Percentiles rank a stretch among this genome's conserved stretches.
phyloP scores from a whole-genome alignment of 2,888 invertebrate genomes.

The Oscheius sp. region DNA sequence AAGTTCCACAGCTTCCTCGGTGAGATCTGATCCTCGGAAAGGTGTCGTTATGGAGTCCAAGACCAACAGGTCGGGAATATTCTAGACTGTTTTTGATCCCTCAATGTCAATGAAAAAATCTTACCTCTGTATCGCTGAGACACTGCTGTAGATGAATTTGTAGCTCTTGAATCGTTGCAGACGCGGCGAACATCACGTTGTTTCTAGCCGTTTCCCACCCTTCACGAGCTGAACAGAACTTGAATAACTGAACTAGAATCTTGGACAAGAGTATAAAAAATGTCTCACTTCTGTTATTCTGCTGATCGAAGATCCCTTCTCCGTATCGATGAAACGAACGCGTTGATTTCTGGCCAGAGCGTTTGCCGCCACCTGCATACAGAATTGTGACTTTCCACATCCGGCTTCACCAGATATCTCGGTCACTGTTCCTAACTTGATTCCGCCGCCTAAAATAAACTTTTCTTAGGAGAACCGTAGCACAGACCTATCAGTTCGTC shows the following conservation, averaged over 20 bases:
- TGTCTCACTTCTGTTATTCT: constrained; percentile 17
- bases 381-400: constrained; percentile 36
- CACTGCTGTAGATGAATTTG: neutral
- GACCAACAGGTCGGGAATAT: constrained; percentile 16
- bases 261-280: too few relatives aligned
- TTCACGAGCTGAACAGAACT: too few relatives aligned
- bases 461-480: neutral
- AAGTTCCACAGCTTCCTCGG: constrained; percentile 3
- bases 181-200: too few relatives aligned
- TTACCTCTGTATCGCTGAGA: neutral
- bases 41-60: constrained; percentile 29
- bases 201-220: too few relatives aligned
- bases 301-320: constrained; percentile 24
- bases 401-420: constrained; percentile 38
- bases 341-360: neutral
- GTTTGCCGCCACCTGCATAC: constrained; percentile 30
- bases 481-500: neutral
- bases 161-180: neutral
- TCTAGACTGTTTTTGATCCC: neutral
- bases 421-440: constrained; percentile 17
- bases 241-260: too few relatives aligned
- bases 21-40: constrained; percentile 21
- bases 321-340: constrained; percentile 38
- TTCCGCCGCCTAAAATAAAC: constrained; percentile 28
- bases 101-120: neutral